Conservation (phyloP, 2,888 invertebrate species). For the Cerceris rybyensis region DNA sequence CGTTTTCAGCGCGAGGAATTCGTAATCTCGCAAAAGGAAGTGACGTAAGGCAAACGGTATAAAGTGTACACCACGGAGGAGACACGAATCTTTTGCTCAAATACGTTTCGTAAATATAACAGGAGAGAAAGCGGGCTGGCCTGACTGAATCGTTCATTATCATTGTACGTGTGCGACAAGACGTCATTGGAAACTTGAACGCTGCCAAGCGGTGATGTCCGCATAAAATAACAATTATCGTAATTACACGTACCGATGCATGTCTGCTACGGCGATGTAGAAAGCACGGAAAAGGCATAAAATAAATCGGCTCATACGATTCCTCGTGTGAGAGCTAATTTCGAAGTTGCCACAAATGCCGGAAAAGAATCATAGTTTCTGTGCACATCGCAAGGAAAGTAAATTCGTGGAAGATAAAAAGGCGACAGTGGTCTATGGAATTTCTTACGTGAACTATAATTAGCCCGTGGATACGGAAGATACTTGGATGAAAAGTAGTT, state of each 20-base stretch:
- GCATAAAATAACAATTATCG: slow-evolving; percentile 27
- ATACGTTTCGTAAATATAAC: slow-evolving; percentile 52
- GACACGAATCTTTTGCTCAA: slow-evolving; percentile 35
- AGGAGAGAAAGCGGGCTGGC: slow-evolving; percentile 52
- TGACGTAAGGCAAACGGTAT: slow-evolving; percentile 38
- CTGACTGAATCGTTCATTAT: slow-evolving; percentile 47
- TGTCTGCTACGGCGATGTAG: background rate
- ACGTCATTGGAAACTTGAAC: slow-evolving; percentile 28
- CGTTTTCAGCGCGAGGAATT: slow-evolving; percentile 33
- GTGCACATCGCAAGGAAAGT: background rate
- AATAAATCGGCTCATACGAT: slow-evolving; percentile 1
- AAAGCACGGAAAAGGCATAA: slow-evolving; percentile 3
- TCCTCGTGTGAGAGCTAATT: slow-evolving; percentile 6
- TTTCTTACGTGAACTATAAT: too few relatives aligned
- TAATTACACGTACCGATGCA: slow-evolving; percentile 4
- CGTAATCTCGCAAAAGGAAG: slow-evolving; percentile 28
- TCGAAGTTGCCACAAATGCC: background rate
- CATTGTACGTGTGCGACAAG: slow-evolving; percentile 16
- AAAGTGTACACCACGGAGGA: slow-evolving; percentile 3
- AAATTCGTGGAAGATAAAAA: background rate
- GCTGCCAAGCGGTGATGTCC: background rate
- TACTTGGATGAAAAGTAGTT: background rate
- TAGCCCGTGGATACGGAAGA: too few relatives aligned
- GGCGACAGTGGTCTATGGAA: background rate
- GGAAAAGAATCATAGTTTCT: background rate